Evolutionary conservation across 2,888 invertebrate species (phyloP), one percentile per base, ranked within the genome.

Genomic region (Caenorhabditis sp.): DNA sequence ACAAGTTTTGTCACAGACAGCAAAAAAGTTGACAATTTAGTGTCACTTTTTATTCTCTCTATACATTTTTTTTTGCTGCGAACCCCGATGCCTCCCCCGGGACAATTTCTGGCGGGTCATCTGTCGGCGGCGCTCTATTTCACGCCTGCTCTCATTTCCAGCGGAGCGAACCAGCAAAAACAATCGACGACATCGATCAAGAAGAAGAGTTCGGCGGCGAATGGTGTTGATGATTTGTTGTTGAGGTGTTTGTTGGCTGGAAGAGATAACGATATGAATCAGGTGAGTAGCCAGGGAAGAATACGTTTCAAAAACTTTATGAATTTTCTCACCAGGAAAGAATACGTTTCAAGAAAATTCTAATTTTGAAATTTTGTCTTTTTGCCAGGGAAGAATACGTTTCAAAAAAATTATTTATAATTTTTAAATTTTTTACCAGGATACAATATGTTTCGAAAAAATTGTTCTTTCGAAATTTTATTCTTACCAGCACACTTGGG

Each of bases 21-120:
- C n/a, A n/a, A n/a, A 31, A 31, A 31, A 31, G 31, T 31, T 31
- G 31, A 6, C 31, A 31, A 31, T 31, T 31, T 31, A 31, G 31
- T 19, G 27, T 36, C 17, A 43, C n/a, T 14, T 14, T 51, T 51
- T 51, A n/a, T n/a, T n/a, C n/a, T n/a, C n/a, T n/a, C n/a, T n/a
- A n/a, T n/a, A n/a, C n/a, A n/a, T n/a, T 23, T n/a, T 23, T 21
- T n/a, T 51, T n/a, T 21, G 19, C 21, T 19, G 51, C 21, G 21
- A 51, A 19, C 21, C 2, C 21, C 19, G 21, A 74, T 74, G 74
- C 69, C 66, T 74, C 74, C 74, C 74, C 74, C 67, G 74, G 74
- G 74, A 66, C 69, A 66, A 50, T 74, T 74, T 63, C 61, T 74
- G 23, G 69, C 74, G 69, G 74, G 69, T 59, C 74, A 74, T 57